Percentiles rank a stretch among this genome's conserved stretches.
Evolutionary conservation across 2,797 vertebrate species (phyloP).

Genomic region (Holocentrus rufus): DNA sequence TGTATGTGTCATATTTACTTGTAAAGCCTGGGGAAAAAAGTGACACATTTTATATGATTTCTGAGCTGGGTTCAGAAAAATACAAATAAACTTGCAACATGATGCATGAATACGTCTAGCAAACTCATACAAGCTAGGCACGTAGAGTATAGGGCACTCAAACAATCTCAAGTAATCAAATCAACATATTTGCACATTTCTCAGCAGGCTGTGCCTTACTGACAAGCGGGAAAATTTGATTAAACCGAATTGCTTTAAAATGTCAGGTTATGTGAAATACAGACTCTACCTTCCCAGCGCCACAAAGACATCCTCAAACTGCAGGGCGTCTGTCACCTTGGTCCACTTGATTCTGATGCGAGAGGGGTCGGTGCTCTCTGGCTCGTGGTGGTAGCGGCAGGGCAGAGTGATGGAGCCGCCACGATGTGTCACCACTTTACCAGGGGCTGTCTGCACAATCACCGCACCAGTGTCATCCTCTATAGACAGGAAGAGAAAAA

Average conservation of each 20-base stretch:
- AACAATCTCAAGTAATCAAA: not conserved
- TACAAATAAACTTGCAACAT: not conserved
- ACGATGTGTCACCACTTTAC: conserved; percentile 93
- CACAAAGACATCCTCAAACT: conserved; percentile 92
- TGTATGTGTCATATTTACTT: not conserved
- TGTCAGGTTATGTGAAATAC: not conserved
- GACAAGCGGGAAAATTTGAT: not conserved
- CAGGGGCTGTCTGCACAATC: conserved; percentile 94
- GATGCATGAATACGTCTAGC: not conserved
- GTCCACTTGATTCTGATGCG: conserved; percentile 96
- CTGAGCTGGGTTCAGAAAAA: not conserved
- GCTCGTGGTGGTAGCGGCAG: conserved; percentile 93
- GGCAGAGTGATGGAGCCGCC: conserved; percentile 95
- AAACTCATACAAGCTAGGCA: not conserved
- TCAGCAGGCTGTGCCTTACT: not conserved
- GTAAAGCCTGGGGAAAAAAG: not conserved
- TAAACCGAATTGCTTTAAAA: not conserved
- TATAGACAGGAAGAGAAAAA: conserved; percentile 54
- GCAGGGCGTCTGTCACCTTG: conserved; percentile 89
- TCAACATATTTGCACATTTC: not conserved
- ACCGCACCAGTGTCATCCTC: conserved; percentile 93
- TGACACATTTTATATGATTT: not conserved
- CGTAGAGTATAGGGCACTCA: not conserved
- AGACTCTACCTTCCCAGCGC: conserved; percentile 82
- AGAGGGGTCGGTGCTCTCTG: conserved; percentile 81